Base-by-base conservation (phyloP, 2,888 invertebrate species). In the Ferrisia virgata region DNA sequence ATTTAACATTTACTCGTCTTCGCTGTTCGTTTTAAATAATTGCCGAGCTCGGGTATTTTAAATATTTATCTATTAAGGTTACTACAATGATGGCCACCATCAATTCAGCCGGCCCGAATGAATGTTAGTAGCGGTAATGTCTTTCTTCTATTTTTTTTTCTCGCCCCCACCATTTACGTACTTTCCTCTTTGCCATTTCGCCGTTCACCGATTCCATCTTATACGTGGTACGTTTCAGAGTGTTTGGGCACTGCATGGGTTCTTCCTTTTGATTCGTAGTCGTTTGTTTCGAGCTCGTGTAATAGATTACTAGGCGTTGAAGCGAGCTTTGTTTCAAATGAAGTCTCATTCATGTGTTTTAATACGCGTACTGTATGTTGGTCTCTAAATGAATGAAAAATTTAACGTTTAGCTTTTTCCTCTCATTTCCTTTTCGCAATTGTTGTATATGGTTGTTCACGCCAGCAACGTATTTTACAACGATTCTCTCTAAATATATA, bases 1-100 rank as follows among this genome's bases (percentile, higher is more conserved):
- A 72, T 72, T 72, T 72, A 72, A 72, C 72, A 31, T 72, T 33
- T 33, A 72, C 33, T 72, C 72, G 72, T 72, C 72, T 72, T 72
- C 72, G 31, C 33, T 72, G 33, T 72, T 72, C 72, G 31, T 72
- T 72, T 31, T 31, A 72, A 72, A 72, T 72, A 72, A 72, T 72
- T 72, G 33, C 72, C 72, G 31, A 31, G 58, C 58, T 58, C 22
- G 25, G 25, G 58, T 58, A 58, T 58, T 58, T 58, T 58, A 58
- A 58, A 58, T 58, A 58, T 58, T 58, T 58, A 58, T 58, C 58
- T 58, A 58, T 58, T 58, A 58, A 58, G 58, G 58, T 58, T 58
- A 25, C 58, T 58, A 58, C 58, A 58, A 58, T 58, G 58, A 58
- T 58, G 25, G 58, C 58, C 58, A 11, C 58, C 58, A 58, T 58